phyloP scores from a whole-genome alignment of 2,113 vertebrate genomes.

The Podiceps cristatus region DNA sequence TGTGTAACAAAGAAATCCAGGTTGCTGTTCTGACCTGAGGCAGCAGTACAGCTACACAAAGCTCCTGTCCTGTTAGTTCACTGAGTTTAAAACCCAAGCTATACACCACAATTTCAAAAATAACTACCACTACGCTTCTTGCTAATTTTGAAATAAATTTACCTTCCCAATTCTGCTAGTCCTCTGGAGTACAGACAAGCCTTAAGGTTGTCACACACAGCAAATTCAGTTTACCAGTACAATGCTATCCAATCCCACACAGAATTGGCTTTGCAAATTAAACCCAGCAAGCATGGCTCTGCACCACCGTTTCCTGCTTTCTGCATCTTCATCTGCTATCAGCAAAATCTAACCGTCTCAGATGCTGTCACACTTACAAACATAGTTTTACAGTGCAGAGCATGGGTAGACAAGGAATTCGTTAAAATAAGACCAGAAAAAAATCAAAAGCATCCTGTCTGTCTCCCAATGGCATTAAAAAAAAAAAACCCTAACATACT shows the following conservation, averaged over 20 bases:
- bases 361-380: background rate
- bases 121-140: background rate
- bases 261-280: background rate
- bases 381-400: background rate
- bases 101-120: background rate
- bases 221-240: background rate
- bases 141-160: background rate
- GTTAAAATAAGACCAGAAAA: background rate
- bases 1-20: background rate
- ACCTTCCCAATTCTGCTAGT: background rate
- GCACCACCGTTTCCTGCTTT: slow-evolving; percentile 75
- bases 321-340: slow-evolving; percentile 38
- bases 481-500: background rate
- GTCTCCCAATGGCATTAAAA: background rate
- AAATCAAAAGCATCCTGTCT: background rate
- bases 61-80: background rate
- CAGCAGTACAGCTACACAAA: background rate
- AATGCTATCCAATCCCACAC: background rate
- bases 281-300: slow-evolving; percentile 34
- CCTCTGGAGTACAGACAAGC: background rate
- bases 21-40: background rate
- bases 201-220: background rate
- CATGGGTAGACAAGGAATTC: background rate
- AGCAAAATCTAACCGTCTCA: slow-evolving; percentile 21
- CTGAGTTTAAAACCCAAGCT: background rate